phyloP scores from a whole-genome alignment of 2,888 invertebrate species.

The Sipha maydis region DNA sequence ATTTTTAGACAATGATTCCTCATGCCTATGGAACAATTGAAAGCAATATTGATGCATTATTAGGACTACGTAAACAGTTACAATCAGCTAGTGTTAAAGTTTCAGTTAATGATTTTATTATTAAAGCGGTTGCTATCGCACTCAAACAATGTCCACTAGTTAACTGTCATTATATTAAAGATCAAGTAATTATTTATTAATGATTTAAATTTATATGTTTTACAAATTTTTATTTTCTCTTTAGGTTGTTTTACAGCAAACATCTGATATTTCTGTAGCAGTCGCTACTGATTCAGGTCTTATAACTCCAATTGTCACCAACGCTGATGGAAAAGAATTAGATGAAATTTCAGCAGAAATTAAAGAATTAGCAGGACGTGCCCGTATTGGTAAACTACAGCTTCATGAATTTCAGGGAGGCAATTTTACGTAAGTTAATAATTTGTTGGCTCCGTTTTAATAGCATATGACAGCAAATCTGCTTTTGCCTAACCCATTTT shows the following conservation, averaged over 20 bases:
- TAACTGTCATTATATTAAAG: slow-evolving; percentile 69
- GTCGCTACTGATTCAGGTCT: slow-evolving; percentile 76
- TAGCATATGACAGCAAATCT: no score
- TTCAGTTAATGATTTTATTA: slow-evolving; percentile 76
- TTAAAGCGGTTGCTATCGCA: slow-evolving; percentile 74
- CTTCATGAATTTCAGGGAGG: slow-evolving; percentile 77
- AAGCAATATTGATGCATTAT: slow-evolving; percentile 70
- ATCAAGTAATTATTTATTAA: slow-evolving; percentile 67
- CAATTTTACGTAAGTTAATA: slow-evolving; percentile 69
- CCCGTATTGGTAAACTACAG: slow-evolving; percentile 73
- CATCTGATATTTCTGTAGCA: slow-evolving; percentile 74
- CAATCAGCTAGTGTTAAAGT: slow-evolving; percentile 71
- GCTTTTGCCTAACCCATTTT: no score
- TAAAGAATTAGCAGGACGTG: slow-evolving; percentile 71
- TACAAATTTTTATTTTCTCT: slow-evolving; percentile 23
- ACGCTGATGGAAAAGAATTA: slow-evolving; percentile 71
- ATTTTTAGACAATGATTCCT: slow-evolving; percentile 73
- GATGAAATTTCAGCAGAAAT: slow-evolving; percentile 71
- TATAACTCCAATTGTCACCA: slow-evolving; percentile 75
- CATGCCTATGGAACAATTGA: slow-evolving; percentile 74
- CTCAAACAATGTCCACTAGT: slow-evolving; percentile 70
- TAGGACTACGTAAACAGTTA: slow-evolving; percentile 70
- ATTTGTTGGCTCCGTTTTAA: background rate
- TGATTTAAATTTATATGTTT: background rate
- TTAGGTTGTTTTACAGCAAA: slow-evolving; percentile 67